Base-by-base conservation (phyloP, 2,888 invertebrate genomes). In the Erebia ligea region DNA sequence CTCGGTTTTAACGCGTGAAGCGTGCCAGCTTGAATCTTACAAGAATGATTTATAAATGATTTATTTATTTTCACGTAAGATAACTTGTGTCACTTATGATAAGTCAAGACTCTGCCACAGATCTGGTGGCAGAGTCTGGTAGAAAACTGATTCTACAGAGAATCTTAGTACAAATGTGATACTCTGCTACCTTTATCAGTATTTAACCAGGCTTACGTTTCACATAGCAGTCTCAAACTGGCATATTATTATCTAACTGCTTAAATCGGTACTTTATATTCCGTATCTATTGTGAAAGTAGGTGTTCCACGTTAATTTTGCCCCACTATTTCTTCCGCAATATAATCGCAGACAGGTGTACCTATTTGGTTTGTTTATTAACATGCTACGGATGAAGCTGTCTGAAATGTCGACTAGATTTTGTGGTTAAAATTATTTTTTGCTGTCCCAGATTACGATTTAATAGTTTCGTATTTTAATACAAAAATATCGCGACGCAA, bases 221-320 rank as follows among this genome's bases (percentile, higher is more conserved):
- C 57, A 25, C 57, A 59, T 42, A 11, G 17, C 5, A 42, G 42
- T 13, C 42, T 10, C 17, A n/a, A 10, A n/a, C 61, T 61, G 42
- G 42, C 61, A 13, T 19, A 17, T 61, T 61, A 61, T 54, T 54
- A 54, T 42, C 42, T 61, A 61, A 61, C 42, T 42, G 42, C 10
- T 59, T 59, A 42, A 61, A 61, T 42, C 13, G 61, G 17, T n/a
- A 61, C 61, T 61, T 61, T 42, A 45, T 4, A 61, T 61, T 61
- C 61, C 61, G 17, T 42, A 42, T 63, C 9, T 52, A 50, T 63
- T 48, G 63, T 63, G 63, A 63, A 63, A 63, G 63, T 63, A 25
- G 61, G 61, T 42, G 42, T 19, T 63, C 15, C 17, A 48, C 48
- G 50, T 63, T 50, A 50, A 34, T 25, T 34, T 50, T 48, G 62